These are phyloP conservation scores for Metacarcinus magister DNA, from an alignment of 2,888 invertebrate species.

Conservation along the genomic window DNA sequence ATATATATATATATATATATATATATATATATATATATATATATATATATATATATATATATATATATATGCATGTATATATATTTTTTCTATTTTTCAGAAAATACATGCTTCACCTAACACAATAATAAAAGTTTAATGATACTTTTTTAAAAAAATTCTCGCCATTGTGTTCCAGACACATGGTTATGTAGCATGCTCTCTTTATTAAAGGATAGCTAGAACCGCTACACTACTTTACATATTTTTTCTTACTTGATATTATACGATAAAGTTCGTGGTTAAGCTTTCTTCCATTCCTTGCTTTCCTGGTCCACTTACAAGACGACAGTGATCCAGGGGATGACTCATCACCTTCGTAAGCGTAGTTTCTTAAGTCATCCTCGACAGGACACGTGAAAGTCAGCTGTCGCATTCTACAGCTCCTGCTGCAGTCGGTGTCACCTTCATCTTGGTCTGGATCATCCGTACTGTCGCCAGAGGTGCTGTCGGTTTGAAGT, in stretches of 20 bases:
- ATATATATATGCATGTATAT: background rate
- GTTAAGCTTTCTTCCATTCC: background rate
- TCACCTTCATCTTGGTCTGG: background rate
- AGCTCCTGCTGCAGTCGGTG: background rate
- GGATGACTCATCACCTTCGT: conserved; percentile 97
- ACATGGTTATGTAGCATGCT: background rate
- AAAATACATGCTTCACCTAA: background rate
- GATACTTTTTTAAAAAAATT: background rate
- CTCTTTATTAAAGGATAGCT: background rate
- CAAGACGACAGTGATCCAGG: conserved; percentile 96
- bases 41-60: too few relatives aligned
- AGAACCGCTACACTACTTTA: conserved; percentile 20
- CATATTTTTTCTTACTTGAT: conserved; percentile 22
- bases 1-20: too few relatives aligned
- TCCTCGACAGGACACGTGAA: conserved; percentile 90
- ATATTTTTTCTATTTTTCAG: background rate
- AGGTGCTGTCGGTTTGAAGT: conserved; percentile 52
- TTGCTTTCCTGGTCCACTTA: conserved; percentile 71
- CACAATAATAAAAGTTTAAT: background rate
- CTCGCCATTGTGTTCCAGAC: background rate
- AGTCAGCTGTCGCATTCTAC: background rate
- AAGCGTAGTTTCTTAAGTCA: conserved; percentile 98
- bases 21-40: too few relatives aligned
- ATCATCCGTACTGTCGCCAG: conserved; percentile 52
- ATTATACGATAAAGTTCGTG: background rate